phyloP scores from a whole-genome alignment of 1,140 invertebrate species.

The Bombus vancouverensis region DNA sequence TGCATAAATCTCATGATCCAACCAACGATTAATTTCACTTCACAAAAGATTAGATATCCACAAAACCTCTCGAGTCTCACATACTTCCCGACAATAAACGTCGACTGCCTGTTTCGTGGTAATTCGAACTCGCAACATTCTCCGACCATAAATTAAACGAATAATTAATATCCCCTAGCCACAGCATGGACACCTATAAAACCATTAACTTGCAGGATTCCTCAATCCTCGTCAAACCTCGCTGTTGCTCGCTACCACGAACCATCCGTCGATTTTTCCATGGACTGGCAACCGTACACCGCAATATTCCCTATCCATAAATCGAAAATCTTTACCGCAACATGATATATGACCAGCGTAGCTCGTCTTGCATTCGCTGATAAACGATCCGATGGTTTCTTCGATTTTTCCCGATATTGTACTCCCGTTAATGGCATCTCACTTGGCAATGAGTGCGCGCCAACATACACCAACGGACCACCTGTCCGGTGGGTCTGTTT shows the following conservation, averaged over 20 bases:
- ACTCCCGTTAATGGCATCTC: conserved; percentile 64
- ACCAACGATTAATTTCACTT: neutral
- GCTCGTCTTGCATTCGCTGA: conserved; percentile 53
- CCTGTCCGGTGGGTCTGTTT: conserved; percentile 58
- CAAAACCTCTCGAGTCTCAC: neutral
- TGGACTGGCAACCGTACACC: neutral
- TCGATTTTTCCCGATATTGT: conserved; percentile 61
- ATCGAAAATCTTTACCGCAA: conserved; percentile 35
- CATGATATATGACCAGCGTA: conserved; percentile 50
- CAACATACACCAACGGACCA: conserved; percentile 56
- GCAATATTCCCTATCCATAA: conserved; percentile 41
- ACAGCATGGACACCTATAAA: conserved; percentile 9
- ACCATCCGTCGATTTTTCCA: neutral
- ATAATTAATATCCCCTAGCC: conserved; percentile 24
- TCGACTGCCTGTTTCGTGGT: neutral
- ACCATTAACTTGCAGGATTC: conserved; percentile 26
- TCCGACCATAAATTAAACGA: conserved; percentile 14
- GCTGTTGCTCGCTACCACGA: neutral
- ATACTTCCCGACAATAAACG: conserved; percentile 4
- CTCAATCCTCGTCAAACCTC: conserved; percentile 27
- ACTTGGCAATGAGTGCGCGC: conserved; percentile 57
- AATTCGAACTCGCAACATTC: neutral
- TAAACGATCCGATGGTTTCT: conserved; percentile 59
- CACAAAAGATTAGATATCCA: neutral
- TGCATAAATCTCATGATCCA: neutral